Conservation (phyloP, 2,888 invertebrate species). For the Branchinecta sandiegonensis region DNA sequence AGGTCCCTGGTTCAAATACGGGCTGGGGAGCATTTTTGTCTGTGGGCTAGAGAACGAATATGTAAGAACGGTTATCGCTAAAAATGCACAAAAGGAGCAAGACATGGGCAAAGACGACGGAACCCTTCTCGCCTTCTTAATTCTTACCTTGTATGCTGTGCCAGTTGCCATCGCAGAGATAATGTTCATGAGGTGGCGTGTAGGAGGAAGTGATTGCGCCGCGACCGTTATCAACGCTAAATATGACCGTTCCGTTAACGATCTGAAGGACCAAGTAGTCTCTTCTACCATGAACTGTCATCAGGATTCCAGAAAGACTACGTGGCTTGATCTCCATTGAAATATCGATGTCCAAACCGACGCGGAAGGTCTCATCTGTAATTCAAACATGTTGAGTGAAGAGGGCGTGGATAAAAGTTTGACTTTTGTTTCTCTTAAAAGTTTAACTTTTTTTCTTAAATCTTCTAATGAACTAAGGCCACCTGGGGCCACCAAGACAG, state of each 20-base stretch:
- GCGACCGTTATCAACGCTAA: constrained; percentile 67
- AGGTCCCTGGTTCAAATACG: no score
- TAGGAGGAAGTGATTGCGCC: constrained; percentile 54
- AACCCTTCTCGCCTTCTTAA: no score
- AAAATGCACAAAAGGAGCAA: no score
- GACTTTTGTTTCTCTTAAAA: background rate
- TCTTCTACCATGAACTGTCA: constrained; percentile 65
- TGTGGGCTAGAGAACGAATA: no score
- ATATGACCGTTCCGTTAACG: constrained; percentile 64
- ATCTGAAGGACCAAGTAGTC: constrained; percentile 78
- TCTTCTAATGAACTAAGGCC: no score
- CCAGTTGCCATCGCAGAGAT: constrained; percentile 89
- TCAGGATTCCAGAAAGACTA: constrained; percentile 62
- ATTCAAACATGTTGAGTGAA: no score
- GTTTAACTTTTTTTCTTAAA: no score
- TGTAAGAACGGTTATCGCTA: no score
- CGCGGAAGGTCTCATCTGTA: constrained; percentile 53
- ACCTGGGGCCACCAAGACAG: no score
- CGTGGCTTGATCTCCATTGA: constrained; percentile 75
- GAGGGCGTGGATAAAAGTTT: no score
- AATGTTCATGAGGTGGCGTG: constrained; percentile 47
- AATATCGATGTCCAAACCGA: constrained; percentile 62
- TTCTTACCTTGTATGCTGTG: constrained; percentile 51
- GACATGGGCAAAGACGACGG: no score
- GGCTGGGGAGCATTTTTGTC: no score